Conservation (phyloP, 1,140 invertebrate species). For the Macrocentrus cingulum region DNA sequence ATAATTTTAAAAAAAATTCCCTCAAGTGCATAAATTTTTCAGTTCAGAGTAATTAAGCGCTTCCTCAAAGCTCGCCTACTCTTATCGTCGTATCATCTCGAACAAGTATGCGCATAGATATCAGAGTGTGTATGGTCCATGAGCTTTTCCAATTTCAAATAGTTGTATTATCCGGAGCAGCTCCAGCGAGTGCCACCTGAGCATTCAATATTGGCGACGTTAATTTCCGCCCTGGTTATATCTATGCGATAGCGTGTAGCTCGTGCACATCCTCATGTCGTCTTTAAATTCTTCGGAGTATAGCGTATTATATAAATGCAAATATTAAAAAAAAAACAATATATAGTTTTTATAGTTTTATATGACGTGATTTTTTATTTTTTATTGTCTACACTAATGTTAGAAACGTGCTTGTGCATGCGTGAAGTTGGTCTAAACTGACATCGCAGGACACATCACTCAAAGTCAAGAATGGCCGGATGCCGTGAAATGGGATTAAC, state of each 20-base stretch:
- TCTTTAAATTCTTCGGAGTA: too few relatives aligned
- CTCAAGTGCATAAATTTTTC: conserved; percentile 43
- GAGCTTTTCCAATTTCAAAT: conserved; percentile 9
- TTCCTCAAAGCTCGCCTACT: conserved; percentile 47
- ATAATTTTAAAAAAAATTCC: too few relatives aligned
- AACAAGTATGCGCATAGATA: neutral
- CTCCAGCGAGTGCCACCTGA: neutral
- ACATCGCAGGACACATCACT: conserved; percentile 59
- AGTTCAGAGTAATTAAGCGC: conserved; percentile 55
- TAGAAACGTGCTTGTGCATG: conserved; percentile 37
- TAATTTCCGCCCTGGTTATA: neutral
- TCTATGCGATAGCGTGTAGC: too few relatives aligned
- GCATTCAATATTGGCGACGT: conserved; percentile 1
- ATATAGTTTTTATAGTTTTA: neutral
- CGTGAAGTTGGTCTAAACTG: conserved; percentile 40
- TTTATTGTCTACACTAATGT: too few relatives aligned
- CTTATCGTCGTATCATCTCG: conserved; percentile 16
- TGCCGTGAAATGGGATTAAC: conserved; percentile 59
- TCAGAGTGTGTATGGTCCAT: neutral
- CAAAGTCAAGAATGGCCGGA: conserved; percentile 57
- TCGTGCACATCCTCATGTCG: too few relatives aligned
- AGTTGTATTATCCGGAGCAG: neutral
- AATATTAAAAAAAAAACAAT: too few relatives aligned
- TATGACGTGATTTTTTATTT: too few relatives aligned
- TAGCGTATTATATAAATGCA: too few relatives aligned